Evolutionary conservation across 2,888 invertebrate genomes (phyloP).

Genomic region (Drosophila rubida): DNA sequence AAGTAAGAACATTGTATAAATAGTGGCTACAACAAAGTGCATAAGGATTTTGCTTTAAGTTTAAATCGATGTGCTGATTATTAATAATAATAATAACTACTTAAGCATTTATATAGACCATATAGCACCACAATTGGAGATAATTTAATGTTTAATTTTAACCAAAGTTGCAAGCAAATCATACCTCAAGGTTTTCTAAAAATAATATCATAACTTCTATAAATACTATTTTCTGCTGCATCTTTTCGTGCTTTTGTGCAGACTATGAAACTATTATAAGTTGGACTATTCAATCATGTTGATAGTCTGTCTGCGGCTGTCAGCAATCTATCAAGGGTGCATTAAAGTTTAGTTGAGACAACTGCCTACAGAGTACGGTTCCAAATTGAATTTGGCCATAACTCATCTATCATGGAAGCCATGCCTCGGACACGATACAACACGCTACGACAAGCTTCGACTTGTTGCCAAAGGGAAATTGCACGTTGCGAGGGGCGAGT

Average conservation of each 20-base stretch:
- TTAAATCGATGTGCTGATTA: too few relatives aligned
- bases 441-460: slow-evolving; percentile 5
- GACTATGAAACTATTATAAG: not conserved
- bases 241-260: too few relatives aligned
- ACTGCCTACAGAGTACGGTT: slow-evolving; percentile 5
- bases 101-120: too few relatives aligned
- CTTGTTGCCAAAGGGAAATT: slow-evolving; percentile 24
- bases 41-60: too few relatives aligned
- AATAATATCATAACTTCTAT: too few relatives aligned
- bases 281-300: not conserved
- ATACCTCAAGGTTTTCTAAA: too few relatives aligned
- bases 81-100: too few relatives aligned
- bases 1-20: not conserved
- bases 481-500: slow-evolving; percentile 6
- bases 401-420: slow-evolving; percentile 63
- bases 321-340: slow-evolving; percentile 17
- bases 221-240: too few relatives aligned
- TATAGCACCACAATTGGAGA: too few relatives aligned
- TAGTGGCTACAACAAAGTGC: too few relatives aligned
- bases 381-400: slow-evolving; percentile 65
- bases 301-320: slow-evolving; percentile 6
- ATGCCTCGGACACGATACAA: slow-evolving; percentile 12
- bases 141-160: too few relatives aligned
- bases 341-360: slow-evolving; percentile 7
- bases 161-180: too few relatives aligned